Evolutionary conservation across 2,113 vertebrate genomes (phyloP).

Genomic region (Phoenicopterus ruber): DNA sequence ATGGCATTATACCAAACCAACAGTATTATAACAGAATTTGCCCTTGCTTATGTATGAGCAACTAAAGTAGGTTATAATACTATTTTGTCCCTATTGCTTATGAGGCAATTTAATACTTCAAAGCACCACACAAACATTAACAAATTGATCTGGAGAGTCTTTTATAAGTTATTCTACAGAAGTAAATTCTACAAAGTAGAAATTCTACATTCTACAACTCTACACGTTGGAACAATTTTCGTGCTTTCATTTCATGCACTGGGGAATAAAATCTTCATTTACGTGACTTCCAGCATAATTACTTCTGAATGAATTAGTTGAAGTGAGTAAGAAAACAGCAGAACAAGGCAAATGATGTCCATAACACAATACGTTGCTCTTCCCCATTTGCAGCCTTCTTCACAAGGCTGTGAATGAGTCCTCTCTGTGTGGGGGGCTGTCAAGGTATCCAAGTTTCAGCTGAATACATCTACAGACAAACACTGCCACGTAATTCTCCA

Average conservation of each 20-base stretch:
- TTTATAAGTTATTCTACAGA: neutral
- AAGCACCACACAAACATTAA: conserved; percentile 15
- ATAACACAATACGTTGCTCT: neutral
- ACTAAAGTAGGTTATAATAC: neutral
- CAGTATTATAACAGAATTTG: neutral
- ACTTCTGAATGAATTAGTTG: conserved; percentile 42
- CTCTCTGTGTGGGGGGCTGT: neutral
- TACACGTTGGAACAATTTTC: neutral
- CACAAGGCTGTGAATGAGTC: neutral
- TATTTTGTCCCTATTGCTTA: neutral
- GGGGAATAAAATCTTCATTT: conserved; percentile 30
- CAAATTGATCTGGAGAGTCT: neutral
- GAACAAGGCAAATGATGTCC: conserved; percentile 16
- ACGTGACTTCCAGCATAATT: conserved; percentile 36
- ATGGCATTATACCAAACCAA: neutral
- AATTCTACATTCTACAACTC: neutral
- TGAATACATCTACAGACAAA: conserved; percentile 6
- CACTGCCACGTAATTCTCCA: neutral
- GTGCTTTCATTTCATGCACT: neutral
- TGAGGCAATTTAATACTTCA: conserved; percentile 17
- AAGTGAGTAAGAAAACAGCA: conserved; percentile 38
- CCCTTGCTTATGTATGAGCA: neutral
- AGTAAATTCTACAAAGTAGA: conserved; percentile 9
- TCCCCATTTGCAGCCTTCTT: conserved; percentile 12
- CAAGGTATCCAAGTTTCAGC: neutral